A percentile compares a stretch with the other conserved stretches of the same genome.
Evolutionary conservation across 2,113 vertebrate genomes (phyloP).

Genomic region (Antigone vipio): DNA sequence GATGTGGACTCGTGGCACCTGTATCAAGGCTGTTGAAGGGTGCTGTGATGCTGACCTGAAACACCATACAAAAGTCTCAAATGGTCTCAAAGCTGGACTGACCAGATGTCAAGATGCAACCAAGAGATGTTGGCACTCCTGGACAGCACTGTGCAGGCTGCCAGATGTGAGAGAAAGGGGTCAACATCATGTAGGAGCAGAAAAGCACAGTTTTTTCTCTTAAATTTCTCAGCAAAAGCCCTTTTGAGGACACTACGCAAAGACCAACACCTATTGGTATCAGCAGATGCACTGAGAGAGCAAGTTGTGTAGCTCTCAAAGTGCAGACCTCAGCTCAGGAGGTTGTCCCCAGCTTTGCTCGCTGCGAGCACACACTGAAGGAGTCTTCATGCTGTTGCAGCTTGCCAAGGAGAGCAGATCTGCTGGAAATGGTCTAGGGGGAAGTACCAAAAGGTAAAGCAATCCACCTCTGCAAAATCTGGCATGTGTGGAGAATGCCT

Average conservation of each 20-base stretch:
- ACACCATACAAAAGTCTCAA: not conserved
- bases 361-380: not conserved
- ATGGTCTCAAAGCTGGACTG: not conserved
- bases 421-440: accelerated
- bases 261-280: not conserved
- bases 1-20: accelerated
- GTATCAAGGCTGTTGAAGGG: not conserved
- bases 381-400: accelerated
- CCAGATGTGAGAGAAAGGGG: not conserved
- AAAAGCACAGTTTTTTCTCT: not conserved
- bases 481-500: accelerated
- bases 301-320: not conserved
- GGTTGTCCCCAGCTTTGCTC: not conserved
- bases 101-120: not conserved
- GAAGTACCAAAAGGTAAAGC: not conserved
- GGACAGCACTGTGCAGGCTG: not conserved
- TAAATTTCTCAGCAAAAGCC: not conserved
- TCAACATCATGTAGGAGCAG: accelerated
- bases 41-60: not conserved
- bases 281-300: not conserved
- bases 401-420: not conserved
- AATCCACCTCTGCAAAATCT: not conserved
- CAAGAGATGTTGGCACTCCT: not conserved
- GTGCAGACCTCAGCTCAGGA: not conserved
- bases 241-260: not conserved